phyloP scores from a whole-genome alignment of 2,797 vertebrate species.

The Gallinago solitaria region DNA sequence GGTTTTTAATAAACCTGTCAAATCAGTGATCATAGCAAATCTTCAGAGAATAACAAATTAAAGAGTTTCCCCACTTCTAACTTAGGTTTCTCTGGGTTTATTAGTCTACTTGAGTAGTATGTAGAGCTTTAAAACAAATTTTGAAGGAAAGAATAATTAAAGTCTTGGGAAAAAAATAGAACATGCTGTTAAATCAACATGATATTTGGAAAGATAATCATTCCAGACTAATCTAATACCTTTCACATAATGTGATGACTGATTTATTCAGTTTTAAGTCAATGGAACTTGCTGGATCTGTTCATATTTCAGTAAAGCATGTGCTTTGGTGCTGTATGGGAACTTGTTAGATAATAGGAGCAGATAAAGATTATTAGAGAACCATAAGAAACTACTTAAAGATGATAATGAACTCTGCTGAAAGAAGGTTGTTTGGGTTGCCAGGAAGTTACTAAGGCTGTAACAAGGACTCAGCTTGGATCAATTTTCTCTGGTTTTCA shows the following conservation, averaged over 20 bases:
- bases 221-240: neutral
- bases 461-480: neutral
- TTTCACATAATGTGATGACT: neutral
- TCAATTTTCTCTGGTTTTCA: neutral
- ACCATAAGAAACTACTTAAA: neutral
- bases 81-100: neutral
- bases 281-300: neutral
- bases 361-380: neutral
- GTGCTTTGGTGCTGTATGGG: neutral
- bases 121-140: neutral
- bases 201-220: neutral
- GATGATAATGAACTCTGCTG: neutral
- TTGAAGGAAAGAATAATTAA: neutral
- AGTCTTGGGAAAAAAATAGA: neutral
- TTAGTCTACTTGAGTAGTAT: neutral
- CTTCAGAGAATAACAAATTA: neutral
- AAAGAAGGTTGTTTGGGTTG: neutral
- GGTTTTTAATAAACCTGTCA: neutral
- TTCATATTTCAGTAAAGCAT: neutral
- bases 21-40: neutral
- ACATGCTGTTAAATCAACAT: neutral
- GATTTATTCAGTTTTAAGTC: constrained; percentile 5
- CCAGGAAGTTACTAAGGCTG: neutral
- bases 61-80: neutral
- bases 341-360: neutral